Evolutionary conservation across 2,888 invertebrate genomes (phyloP).

Genomic region (Chymomyza procnemis): DNA sequence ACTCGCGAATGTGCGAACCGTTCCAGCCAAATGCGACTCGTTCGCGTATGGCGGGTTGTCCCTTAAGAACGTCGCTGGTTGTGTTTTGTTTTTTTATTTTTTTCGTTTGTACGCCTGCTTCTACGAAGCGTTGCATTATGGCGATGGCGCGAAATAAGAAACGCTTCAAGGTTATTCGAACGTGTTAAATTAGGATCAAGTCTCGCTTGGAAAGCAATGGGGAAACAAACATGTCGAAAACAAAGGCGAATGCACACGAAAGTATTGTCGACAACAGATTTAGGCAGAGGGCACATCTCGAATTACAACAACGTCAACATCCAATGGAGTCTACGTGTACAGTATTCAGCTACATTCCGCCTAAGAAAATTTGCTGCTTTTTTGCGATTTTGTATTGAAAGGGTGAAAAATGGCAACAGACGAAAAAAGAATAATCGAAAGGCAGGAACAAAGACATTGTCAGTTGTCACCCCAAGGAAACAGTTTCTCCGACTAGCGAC

Average conservation of each 20-base stretch:
- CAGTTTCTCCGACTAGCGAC: neutral
- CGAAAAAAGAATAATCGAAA: conserved; percentile 23
- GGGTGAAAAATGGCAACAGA: conserved; percentile 14
- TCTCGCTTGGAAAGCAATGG: conserved; percentile 54
- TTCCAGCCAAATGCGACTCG: neutral
- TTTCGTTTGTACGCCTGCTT: neutral
- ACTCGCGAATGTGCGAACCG: conserved; percentile 19
- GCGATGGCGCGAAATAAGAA: conserved; percentile 67
- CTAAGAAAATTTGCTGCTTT: conserved; percentile 35
- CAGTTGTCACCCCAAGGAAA: neutral
- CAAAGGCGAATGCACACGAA: conserved; percentile 56
- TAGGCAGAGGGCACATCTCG: conserved; percentile 59
- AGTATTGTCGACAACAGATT: conserved; percentile 54
- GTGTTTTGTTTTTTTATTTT: neutral
- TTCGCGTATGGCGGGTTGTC: conserved; percentile 9
- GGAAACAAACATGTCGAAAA: conserved; percentile 65
- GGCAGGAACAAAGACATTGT: neutral
- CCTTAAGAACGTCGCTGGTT: neutral
- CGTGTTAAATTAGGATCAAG: conserved; percentile 76
- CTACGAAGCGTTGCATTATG: conserved; percentile 31
- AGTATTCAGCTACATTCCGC: conserved; percentile 19
- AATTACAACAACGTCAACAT: conserved; percentile 68
- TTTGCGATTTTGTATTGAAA: conserved; percentile 26
- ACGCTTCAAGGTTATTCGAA: conserved; percentile 69
- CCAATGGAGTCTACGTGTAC: conserved; percentile 32